Percentiles rank a stretch among this genome's conserved stretches.
Evolutionary conservation across 2,797 vertebrate genomes (phyloP).

Genomic region (Loriculus beryllinus): DNA sequence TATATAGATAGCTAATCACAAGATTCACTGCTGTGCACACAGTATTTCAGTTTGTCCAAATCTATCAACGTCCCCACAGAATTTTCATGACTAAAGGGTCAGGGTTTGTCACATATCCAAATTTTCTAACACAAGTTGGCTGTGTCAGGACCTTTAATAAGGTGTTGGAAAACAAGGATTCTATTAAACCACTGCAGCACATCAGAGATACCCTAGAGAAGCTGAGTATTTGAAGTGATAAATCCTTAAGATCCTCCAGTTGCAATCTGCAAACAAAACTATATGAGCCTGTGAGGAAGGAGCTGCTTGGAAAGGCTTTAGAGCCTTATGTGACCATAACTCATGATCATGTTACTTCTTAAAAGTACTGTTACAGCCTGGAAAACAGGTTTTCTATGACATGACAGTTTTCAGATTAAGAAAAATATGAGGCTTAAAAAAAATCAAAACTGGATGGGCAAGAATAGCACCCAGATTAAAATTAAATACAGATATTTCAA

Average conservation of each 20-base stretch:
- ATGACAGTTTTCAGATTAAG: background rate
- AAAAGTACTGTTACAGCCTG: background rate
- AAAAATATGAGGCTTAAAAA: background rate
- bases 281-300: background rate
- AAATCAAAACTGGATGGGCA: background rate
- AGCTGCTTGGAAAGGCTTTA: background rate
- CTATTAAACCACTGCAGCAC: background rate
- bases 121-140: background rate
- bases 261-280: background rate
- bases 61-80: background rate
- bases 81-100: background rate
- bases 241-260: background rate
- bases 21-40: background rate
- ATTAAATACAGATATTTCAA: constrained; percentile 6
- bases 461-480: background rate
- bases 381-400: background rate
- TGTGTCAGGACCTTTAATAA: background rate
- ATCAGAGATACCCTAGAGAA: background rate
- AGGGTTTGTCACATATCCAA: fast-evolving
- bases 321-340: background rate
- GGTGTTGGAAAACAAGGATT: background rate
- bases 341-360: background rate
- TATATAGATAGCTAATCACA: background rate
- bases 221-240: background rate
- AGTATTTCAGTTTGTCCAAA: background rate